phyloP scores from a whole-genome alignment of 2,797 vertebrate genomes.

The Cossypha caffra region DNA sequence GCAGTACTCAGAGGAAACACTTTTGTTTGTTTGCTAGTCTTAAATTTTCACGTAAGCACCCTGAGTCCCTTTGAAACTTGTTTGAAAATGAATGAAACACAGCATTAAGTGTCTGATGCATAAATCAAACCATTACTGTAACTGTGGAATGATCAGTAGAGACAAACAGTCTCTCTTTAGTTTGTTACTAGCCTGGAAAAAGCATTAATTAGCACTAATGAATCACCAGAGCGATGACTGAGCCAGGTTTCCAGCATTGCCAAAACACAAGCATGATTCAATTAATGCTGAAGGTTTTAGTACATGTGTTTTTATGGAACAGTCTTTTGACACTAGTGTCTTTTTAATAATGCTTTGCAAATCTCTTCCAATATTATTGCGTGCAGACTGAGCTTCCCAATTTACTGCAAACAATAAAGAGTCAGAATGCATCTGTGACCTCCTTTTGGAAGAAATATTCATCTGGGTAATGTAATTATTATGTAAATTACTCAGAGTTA shows the following conservation, averaged over 20 bases:
- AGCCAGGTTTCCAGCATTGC: conserved; percentile 58
- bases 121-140: conserved; percentile 68
- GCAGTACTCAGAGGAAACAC: background rate
- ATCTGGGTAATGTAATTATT: conserved; percentile 56
- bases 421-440: conserved; percentile 33
- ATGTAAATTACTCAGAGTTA: conserved; percentile 52
- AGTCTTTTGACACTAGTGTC: conserved; percentile 52
- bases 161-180: conserved; percentile 59
- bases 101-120: conserved; percentile 47
- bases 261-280: conserved; percentile 72
- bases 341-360: conserved; percentile 43
- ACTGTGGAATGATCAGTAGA: conserved; percentile 73
- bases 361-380: conserved; percentile 52
- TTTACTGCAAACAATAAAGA: conserved; percentile 45
- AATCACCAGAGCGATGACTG: conserved; percentile 64
- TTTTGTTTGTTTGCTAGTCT: background rate
- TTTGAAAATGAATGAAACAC: conserved; percentile 52
- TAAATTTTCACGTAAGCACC: background rate
- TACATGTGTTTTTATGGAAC: conserved; percentile 64
- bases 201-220: conserved; percentile 79
- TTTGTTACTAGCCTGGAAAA: conserved; percentile 72
- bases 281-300: conserved; percentile 70
- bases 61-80: conserved; percentile 18
- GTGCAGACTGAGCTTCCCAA: conserved; percentile 46
- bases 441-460: conserved; percentile 38